Conservation (phyloP, 2,113 vertebrate genomes). For the Gorsachius goisagi region DNA sequence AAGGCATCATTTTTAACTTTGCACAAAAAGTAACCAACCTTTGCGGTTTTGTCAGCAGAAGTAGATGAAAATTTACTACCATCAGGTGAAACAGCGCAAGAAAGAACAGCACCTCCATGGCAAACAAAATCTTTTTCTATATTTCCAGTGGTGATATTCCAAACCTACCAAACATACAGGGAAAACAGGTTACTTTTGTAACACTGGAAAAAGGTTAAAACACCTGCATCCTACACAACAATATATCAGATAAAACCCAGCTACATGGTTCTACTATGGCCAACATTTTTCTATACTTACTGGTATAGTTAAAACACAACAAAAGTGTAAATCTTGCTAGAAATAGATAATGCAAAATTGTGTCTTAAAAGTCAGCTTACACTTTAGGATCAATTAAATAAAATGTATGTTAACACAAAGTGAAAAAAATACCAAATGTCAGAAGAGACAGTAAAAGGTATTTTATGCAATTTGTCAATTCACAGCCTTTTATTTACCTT, state of each 20-base stretch:
- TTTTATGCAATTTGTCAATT: not conserved
- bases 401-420: not conserved
- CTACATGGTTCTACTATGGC: not conserved
- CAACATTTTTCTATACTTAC: not conserved
- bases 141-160: constrained; percentile 80
- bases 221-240: not conserved
- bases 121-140: constrained; percentile 81
- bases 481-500: constrained; percentile 79
- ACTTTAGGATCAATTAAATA: not conserved
- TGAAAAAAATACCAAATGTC: not conserved
- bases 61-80: constrained; percentile 83
- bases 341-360: not conserved
- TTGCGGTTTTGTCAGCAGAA: constrained; percentile 91
- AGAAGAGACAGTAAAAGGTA: not conserved
- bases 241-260: not conserved
- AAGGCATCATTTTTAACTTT: not conserved
- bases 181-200: not conserved
- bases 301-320: not conserved
- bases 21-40: constrained; percentile 74
- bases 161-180: constrained; percentile 74
- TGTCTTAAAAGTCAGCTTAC: not conserved
- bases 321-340: not conserved
- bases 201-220: not conserved
- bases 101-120: constrained; percentile 86
- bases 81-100: constrained; percentile 86